Evolutionary conservation across 2,797 vertebrate species (phyloP).

Genomic region (Chelon labrosus): DNA sequence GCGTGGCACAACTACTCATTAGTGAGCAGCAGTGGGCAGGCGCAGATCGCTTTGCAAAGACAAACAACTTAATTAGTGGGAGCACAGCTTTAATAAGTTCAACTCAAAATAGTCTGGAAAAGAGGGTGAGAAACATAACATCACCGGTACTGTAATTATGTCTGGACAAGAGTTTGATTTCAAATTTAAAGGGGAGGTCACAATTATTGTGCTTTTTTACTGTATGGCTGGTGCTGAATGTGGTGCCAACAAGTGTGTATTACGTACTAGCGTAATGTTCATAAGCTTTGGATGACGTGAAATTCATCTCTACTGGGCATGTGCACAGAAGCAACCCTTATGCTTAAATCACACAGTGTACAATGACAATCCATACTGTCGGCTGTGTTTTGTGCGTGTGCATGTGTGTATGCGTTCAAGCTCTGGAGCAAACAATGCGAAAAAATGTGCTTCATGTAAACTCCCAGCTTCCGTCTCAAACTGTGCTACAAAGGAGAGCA

Average conservation of each 20-base stretch:
- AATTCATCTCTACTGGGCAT: not conserved
- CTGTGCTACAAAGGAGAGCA: conserved; percentile 47
- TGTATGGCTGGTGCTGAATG: conserved; percentile 27
- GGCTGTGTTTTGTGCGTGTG: not conserved
- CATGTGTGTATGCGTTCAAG: not conserved
- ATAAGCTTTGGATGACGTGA: conserved; percentile 5
- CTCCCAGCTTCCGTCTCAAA: conserved; percentile 32
- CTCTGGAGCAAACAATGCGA: conserved; percentile 17
- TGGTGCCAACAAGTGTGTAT: conserved; percentile 34
- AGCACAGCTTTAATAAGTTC: conserved; percentile 75
- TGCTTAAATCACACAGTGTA: not conserved
- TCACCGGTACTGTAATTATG: conserved; percentile 67
- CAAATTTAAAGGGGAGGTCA: conserved; percentile 39
- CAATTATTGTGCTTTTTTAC: conserved; percentile 35
- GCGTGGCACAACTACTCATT: conserved; percentile 73
- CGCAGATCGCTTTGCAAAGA: conserved; percentile 76
- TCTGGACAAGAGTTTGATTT: conserved; percentile 44
- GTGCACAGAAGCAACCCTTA: not conserved
- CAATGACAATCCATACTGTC: conserved; percentile 5
- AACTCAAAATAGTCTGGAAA: conserved; percentile 74
- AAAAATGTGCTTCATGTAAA: conserved; percentile 24
- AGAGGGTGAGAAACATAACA: conserved; percentile 57
- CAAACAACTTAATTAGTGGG: conserved; percentile 84
- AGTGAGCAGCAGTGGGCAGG: conserved; percentile 72
- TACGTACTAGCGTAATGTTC: conserved; percentile 6